Percentiles rank a stretch among this genome's conserved stretches.
phyloP scores from a whole-genome alignment of 2,113 vertebrate genomes.

The Oreamnos americanus region DNA sequence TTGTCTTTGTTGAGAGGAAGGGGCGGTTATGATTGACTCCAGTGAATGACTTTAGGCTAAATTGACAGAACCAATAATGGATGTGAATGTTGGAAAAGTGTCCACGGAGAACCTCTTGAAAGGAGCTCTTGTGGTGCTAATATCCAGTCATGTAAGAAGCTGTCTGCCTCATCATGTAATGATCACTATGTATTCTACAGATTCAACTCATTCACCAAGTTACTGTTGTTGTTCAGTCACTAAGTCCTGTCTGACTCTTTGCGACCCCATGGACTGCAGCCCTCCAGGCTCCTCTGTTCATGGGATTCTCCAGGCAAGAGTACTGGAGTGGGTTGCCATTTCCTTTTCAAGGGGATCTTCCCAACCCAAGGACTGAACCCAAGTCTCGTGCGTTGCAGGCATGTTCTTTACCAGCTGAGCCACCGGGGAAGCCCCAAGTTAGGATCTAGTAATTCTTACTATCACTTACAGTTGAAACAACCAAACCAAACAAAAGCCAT shows the following conservation, averaged over 20 bases:
- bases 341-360: neutral
- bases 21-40: neutral
- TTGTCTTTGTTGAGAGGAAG: neutral
- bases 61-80: neutral
- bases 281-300: neutral
- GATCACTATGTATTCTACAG: neutral
- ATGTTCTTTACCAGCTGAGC: neutral
- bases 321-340: neutral
- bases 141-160: neutral
- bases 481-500: neutral
- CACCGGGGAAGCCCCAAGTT: neutral
- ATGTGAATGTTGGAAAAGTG: neutral
- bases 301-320: neutral
- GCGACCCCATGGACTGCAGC: neutral
- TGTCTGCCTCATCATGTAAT: neutral
- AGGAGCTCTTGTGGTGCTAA: neutral
- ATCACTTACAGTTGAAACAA: neutral
- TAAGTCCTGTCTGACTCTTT: neutral
- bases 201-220: neutral
- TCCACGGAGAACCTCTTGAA: neutral
- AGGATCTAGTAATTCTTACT: neutral
- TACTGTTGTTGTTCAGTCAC: neutral
- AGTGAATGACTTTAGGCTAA: neutral
- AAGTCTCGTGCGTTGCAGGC: neutral
- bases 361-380: neutral